These are phyloP conservation scores for Etia nguti DNA, from an alignment of 2,113 vertebrate species.

Conservation along the genomic window DNA sequence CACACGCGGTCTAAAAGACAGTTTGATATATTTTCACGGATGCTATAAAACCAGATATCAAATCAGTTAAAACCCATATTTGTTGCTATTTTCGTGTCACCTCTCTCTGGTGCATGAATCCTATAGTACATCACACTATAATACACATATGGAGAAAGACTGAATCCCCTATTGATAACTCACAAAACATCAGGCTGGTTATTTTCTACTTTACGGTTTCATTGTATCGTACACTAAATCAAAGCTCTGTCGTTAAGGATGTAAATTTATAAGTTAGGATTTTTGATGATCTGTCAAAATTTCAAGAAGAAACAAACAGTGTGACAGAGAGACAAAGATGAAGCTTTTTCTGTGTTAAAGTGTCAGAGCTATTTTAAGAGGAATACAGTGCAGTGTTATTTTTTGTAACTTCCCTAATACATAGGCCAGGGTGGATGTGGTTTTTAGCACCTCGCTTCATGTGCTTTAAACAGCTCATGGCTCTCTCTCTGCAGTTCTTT, in stretches of 20 bases:
- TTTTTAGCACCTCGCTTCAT: background rate
- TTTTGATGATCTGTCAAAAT: background rate
- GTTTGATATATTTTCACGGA: conserved; percentile 49
- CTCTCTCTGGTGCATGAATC: background rate
- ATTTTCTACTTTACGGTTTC: background rate
- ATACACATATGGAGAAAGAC: background rate
- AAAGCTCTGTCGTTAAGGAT: background rate
- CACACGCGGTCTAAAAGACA: conserved; percentile 28
- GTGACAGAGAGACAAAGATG: background rate
- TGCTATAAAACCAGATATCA: conserved; percentile 37
- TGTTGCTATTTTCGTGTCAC: conserved; percentile 18
- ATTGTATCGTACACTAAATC: background rate
- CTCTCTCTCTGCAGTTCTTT: background rate
- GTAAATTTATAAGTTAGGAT: background rate
- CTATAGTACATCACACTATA: conserved; percentile 10
- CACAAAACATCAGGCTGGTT: background rate
- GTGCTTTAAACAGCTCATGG: background rate
- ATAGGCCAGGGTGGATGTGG: background rate
- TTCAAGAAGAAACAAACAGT: background rate
- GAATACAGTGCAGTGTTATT: background rate
- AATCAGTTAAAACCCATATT: conserved; percentile 41
- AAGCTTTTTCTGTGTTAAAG: background rate
- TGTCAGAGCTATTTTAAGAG: background rate
- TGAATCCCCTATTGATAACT: background rate
- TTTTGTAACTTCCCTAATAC: background rate